These are phyloP conservation scores for Scalopus aquaticus DNA, from an alignment of 2,113 vertebrate genomes.

Conservation along the genomic window DNA sequence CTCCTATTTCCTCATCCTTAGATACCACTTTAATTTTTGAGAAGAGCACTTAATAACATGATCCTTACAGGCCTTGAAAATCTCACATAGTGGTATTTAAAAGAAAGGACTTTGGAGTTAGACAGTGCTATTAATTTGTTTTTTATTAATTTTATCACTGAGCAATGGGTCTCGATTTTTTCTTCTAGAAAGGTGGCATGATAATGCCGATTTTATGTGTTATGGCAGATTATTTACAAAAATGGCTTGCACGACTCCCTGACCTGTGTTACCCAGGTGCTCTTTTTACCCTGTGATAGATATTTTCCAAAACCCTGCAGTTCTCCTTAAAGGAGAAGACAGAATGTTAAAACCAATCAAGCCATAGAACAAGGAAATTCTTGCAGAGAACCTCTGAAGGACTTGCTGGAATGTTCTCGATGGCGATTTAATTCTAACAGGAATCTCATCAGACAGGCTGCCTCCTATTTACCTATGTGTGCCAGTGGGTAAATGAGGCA, in stretches of 20 bases:
- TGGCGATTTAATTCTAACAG: slow-evolving; percentile 71
- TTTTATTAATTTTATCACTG: neutral
- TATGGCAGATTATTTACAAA: neutral
- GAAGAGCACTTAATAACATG: neutral
- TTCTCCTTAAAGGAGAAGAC: neutral
- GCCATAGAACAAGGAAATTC: slow-evolving; percentile 37
- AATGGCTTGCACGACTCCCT: no score
- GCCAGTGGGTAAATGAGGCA: slow-evolving; percentile 66
- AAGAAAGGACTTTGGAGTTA: neutral
- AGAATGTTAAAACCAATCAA: neutral
- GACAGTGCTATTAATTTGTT: neutral
- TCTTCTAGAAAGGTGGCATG: neutral
- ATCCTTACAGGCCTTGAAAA: neutral
- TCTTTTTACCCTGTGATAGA: neutral
- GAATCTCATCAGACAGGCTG: slow-evolving; percentile 59
- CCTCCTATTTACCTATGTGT: slow-evolving; percentile 73
- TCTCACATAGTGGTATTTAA: neutral
- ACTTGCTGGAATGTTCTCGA: slow-evolving; percentile 27
- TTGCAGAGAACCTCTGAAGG: neutral
- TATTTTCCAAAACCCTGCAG: neutral
- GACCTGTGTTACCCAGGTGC: no score
- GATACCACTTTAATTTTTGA: neutral
- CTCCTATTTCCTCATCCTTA: neutral
- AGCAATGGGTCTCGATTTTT: neutral
- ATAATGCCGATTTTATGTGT: neutral